phyloP scores from a whole-genome alignment of 2,797 vertebrate species.

The Cryptoprocta ferox region DNA sequence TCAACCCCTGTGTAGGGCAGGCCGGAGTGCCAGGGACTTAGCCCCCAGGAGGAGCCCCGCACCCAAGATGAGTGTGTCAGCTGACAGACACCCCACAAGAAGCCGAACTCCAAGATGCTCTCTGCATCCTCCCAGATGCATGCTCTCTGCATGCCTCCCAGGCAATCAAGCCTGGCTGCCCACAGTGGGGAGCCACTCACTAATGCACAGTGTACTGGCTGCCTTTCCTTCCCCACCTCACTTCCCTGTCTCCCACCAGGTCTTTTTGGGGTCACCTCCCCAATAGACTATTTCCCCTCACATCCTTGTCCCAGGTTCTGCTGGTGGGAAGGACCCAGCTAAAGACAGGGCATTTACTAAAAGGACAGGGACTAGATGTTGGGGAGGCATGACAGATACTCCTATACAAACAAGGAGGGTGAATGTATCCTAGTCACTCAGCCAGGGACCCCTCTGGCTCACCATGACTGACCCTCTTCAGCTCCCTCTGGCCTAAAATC shows the following conservation, averaged over 20 bases:
- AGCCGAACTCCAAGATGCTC: neutral
- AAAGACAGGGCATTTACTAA: neutral
- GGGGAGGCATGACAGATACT: neutral
- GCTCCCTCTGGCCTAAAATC: neutral
- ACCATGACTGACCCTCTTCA: neutral
- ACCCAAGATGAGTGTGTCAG: neutral
- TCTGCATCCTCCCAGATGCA: neutral
- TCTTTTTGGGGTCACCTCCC: neutral
- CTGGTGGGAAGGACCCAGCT: neutral
- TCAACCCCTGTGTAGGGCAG: neutral
- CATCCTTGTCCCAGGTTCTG: neutral
- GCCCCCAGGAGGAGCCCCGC: neutral
- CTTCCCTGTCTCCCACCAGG: neutral
- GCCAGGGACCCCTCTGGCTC: neutral
- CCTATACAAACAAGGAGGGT: neutral
- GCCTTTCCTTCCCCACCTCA: neutral
- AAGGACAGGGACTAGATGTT: neutral
- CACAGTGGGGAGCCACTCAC: neutral
- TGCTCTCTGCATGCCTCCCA: neutral
- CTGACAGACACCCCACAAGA: too few relatives aligned
- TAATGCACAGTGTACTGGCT: neutral
- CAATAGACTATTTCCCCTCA: neutral
- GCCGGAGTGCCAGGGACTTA: neutral
- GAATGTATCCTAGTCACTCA: neutral
- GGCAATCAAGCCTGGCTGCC: neutral